Evolutionary conservation across 2,888 invertebrate genomes (phyloP).

Genomic region (Anagyrus pseudococci): DNA sequence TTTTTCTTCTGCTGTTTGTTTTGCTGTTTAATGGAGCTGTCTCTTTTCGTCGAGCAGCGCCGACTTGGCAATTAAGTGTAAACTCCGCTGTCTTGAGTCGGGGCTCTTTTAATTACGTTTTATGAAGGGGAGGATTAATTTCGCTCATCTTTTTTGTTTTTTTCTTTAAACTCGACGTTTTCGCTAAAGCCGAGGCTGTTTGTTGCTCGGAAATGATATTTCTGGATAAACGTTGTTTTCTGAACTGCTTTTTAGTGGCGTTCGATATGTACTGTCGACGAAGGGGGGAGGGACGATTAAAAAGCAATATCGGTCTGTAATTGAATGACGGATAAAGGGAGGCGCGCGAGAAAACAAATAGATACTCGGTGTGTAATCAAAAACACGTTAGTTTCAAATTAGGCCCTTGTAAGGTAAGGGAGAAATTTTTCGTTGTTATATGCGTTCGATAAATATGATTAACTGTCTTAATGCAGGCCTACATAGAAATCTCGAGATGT

Average conservation of each 20-base stretch:
- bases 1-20: neutral
- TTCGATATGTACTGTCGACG: no score
- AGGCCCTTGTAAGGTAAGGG: constrained; percentile 5
- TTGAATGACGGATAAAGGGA: neutral
- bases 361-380: constrained; percentile 1
- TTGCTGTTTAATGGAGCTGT: neutral
- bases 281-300: neutral
- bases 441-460: no score
- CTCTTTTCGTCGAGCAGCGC: neutral
- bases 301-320: neutral
- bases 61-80: neutral
- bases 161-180: no score
- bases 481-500: no score
- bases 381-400: constrained; percentile 6
- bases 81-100: neutral
- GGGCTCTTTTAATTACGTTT: neutral
- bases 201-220: no score
- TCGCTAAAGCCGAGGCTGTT: no score
- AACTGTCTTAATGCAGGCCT: no score
- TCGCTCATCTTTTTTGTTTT: no score
- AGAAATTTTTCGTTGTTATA: neutral
- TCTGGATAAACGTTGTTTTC: no score
- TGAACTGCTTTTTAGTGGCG: no score
- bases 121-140: neutral
- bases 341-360: neutral